Evolutionary conservation across 2,888 invertebrate genomes (phyloP).

Genomic region (Caenorhabditis doughertyi): DNA sequence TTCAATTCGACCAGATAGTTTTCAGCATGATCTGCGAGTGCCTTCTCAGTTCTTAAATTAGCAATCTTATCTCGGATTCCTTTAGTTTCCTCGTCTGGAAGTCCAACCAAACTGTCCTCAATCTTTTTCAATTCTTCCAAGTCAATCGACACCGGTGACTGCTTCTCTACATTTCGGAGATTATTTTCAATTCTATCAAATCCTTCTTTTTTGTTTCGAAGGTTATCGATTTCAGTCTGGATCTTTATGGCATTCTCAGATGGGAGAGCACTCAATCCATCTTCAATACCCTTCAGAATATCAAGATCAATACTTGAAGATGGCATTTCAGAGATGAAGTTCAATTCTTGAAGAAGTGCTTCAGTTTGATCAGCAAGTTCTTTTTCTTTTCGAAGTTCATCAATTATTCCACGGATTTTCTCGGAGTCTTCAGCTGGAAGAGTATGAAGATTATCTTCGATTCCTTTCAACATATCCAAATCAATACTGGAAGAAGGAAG

Average conservation of each 20-base stretch:
- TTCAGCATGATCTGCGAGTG: constrained; percentile 34
- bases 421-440: constrained; percentile 40
- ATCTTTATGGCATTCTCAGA: constrained; percentile 6
- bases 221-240: constrained; percentile 32
- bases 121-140: constrained; percentile 22
- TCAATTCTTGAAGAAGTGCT: constrained; percentile 31
- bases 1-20: constrained; percentile 35
- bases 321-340: constrained; percentile 32
- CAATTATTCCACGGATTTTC: constrained; percentile 15
- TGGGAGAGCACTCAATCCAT: constrained; percentile 16
- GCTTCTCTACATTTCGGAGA: constrained; percentile 1
- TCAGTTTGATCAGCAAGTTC: constrained; percentile 14
- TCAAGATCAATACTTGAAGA: constrained; percentile 46
- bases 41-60: constrained; percentile 19
- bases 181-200: constrained; percentile 9
- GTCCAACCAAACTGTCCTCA: constrained; percentile 11
- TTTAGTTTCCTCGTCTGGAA: constrained; percentile 35
- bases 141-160: constrained; percentile 34
- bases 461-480: constrained; percentile 26
- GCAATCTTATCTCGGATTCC: constrained; percentile 25
- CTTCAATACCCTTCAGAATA: constrained; percentile 41
- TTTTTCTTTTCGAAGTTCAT: constrained; percentile 13
- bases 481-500: constrained; percentile 29
- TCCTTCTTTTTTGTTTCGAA: constrained; percentile 27
- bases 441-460: constrained; percentile 21